These are phyloP conservation scores for Tetanocera ferruginea DNA, from an alignment of 2,888 invertebrate species.

Conservation along the genomic window DNA sequence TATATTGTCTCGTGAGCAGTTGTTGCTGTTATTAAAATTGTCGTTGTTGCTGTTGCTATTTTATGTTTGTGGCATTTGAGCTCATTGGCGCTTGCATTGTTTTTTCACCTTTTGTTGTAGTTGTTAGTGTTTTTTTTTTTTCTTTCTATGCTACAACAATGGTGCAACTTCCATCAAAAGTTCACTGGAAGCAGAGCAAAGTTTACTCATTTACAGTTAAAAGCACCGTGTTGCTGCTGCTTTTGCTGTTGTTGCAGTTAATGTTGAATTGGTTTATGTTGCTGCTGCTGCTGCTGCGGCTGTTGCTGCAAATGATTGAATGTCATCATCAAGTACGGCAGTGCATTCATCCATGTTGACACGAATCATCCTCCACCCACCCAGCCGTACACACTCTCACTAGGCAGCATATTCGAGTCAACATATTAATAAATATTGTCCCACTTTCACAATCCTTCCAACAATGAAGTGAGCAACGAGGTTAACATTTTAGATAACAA, in stretches of 20 bases:
- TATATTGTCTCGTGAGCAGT: slow-evolving; percentile 26
- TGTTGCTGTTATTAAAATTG: slow-evolving; percentile 40
- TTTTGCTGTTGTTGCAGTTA: not conserved
- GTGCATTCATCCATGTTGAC: not conserved
- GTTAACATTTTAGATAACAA: slow-evolving; percentile 17
- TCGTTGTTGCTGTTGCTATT: slow-evolving; percentile 24
- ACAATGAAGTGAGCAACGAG: slow-evolving; percentile 13
- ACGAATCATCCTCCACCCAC: not conserved
- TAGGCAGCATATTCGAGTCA: not conserved
- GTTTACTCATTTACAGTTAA: slow-evolving; percentile 13
- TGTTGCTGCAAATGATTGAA: not conserved
- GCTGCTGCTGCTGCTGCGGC: not conserved
- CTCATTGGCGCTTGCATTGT: not conserved
- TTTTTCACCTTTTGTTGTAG: slow-evolving; percentile 30
- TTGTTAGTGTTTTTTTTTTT: slow-evolving; percentile 28
- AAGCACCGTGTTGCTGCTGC: not conserved
- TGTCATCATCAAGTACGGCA: not conserved
- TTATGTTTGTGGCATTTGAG: slow-evolving; percentile 38
- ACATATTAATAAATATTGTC: slow-evolving; percentile 15
- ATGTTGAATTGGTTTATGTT: too few species aligned
- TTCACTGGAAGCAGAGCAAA: slow-evolving; percentile 4
- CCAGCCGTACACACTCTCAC: not conserved
- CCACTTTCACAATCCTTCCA: not conserved
- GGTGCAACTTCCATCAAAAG: slow-evolving; percentile 7
- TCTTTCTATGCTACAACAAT: slow-evolving; percentile 13